Evolutionary conservation across 2,113 vertebrate genomes (phyloP), one percentile per base, ranked within the genome.

Genomic region (Casuarius casuarius): DNA sequence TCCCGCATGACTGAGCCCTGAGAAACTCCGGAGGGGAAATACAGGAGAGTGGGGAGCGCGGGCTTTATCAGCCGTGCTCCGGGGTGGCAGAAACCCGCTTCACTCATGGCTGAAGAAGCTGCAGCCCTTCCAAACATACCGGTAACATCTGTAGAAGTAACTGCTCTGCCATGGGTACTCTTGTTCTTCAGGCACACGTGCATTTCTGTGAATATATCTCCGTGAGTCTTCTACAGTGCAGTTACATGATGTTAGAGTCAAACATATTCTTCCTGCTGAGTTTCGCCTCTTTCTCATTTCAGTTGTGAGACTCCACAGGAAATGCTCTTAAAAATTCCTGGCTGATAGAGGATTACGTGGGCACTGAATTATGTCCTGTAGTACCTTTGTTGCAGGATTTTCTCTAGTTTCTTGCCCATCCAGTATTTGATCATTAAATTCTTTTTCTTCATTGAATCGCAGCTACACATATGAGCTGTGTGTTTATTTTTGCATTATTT

Each of bases 401-500:
- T 19, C 74, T 63, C 48, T 21, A 1, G 0, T 48, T 76, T 80
- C 51, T 59, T 33, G n/a, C 21, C 42, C 56, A 44, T 28, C 21
- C 58, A 61, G 73, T n/a, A 58, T 46, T 63, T 38, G 26, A 33
- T 77, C 7, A 26, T 5, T 28, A 33, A 35, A 63, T 54, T 5
- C 10, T 42, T 29, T 73, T 70, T 25, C 6, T 58, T 74, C 2
- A 1, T 2, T 33, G n/a, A 42, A 31, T 66, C 10, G 42, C 56
- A 85, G 62, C 66, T 73, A 1, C 13, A 13, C 16, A 0, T 5
- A 21, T 16, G n/a, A 61, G 48, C 67, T 46, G 0, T 26, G 33
- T 33, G 42, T n/a, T 80, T 73, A 2, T 38, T 83, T 68, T 72
- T 76, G 31, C 49, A 8, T 42, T 42, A 14, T 72, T 87, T 52